A percentile compares a stretch with the other conserved stretches of the same genome.
phyloP scores from a whole-genome alignment of 2,888 invertebrate species.

The Dermolepida albohirtum region DNA sequence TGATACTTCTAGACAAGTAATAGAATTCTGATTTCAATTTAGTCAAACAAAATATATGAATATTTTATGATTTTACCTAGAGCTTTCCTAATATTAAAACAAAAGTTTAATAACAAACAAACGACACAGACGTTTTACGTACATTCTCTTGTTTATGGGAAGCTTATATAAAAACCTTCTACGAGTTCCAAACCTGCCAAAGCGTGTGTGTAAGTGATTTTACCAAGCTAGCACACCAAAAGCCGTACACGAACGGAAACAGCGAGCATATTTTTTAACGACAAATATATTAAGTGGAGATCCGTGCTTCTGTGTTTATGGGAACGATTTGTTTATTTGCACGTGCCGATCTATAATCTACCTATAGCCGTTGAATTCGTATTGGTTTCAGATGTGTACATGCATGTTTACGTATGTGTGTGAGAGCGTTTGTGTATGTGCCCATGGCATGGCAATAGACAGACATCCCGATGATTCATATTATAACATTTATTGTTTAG shows the following conservation, averaged over 20 bases:
- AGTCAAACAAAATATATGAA: too few species aligned
- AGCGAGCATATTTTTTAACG: not conserved
- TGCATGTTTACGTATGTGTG: too few species aligned
- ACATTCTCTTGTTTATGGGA: too few species aligned
- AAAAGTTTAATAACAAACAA: too few species aligned
- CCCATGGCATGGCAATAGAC: conserved; percentile 15
- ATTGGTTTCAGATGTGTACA: conserved; percentile 7
- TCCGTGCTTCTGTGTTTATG: not conserved
- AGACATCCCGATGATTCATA: conserved; percentile 29
- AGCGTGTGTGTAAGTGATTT: not conserved
- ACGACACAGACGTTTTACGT: too few species aligned
- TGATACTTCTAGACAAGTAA: too few species aligned
- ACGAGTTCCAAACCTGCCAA: not conserved
- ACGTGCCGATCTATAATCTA: conserved; percentile 18
- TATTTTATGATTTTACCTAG: too few species aligned
- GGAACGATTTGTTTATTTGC: conserved; percentile 24
- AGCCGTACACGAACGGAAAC: not conserved
- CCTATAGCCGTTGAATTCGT: not conserved
- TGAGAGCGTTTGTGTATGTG: too few species aligned
- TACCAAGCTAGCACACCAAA: not conserved
- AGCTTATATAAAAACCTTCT: not conserved
- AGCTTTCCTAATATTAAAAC: too few species aligned
- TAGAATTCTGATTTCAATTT: too few species aligned
- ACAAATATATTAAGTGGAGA: not conserved
- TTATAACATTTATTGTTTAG: conserved; percentile 19